A percentile compares a stretch with the other conserved stretches of the same genome.
Conservation (phyloP, 2,113 vertebrate genomes). For the Canis aureus region DNA sequence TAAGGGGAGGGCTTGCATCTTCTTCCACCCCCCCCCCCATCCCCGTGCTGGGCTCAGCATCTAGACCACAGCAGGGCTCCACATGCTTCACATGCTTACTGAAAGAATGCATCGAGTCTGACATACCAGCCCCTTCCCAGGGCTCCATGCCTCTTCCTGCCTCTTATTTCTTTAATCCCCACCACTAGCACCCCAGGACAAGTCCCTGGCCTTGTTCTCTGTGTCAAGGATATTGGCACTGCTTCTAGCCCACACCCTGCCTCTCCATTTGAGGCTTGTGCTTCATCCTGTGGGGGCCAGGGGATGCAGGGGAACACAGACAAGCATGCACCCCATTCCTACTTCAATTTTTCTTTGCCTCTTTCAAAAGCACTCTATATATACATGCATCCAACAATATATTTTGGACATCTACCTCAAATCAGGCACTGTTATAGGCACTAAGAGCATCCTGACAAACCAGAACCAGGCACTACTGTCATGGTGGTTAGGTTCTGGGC, state of each 20-base stretch:
- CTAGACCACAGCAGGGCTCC: not conserved
- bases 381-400: not conserved
- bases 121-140: rapidly evolving
- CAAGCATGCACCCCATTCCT: not conserved
- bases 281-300: not conserved
- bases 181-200: rapidly evolving
- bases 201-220: not conserved
- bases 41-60: not conserved
- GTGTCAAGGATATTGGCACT: not conserved
- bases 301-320: not conserved
- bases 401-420: not conserved
- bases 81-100: rapidly evolving
- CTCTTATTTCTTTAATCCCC: not conserved
- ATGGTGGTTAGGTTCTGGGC: not conserved
- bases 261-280: not conserved
- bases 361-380: not conserved
- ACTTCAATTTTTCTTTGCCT: not conserved
- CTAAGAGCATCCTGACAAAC: not conserved
- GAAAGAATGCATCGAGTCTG: too few species aligned
- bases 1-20: not conserved
- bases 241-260: not conserved
- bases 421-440: not conserved
- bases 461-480: not conserved
- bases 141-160: rapidly evolving
- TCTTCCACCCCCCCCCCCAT: not conserved